A percentile compares a stretch with the other conserved stretches of the same genome.
These are phyloP conservation scores for Xerus rutilus DNA, from an alignment of 2,797 vertebrate species.

Conservation along the genomic window DNA sequence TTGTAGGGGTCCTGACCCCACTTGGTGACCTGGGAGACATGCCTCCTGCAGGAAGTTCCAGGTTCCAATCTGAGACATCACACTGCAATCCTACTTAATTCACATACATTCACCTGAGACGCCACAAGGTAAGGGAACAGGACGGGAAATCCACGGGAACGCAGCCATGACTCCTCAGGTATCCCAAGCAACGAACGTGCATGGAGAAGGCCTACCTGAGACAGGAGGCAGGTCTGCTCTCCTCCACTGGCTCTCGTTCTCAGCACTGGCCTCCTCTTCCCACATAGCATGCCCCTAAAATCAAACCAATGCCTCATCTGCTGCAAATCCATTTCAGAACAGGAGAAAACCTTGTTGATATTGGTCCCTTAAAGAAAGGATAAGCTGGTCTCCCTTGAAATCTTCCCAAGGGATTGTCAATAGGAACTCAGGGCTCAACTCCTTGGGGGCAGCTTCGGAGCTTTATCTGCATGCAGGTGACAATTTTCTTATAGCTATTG, in stretches of 20 bases:
- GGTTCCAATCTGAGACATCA: not conserved
- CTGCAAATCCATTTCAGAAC: not conserved
- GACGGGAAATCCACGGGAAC: rapidly evolving
- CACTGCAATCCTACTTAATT: not conserved
- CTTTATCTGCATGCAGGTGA: not conserved
- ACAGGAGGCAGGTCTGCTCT: rapidly evolving
- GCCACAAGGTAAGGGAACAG: not conserved
- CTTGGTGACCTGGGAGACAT: not conserved
- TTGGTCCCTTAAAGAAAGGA: not conserved
- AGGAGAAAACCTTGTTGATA: not conserved
- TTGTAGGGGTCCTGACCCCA: not conserved
- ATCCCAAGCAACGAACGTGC: rapidly evolving
- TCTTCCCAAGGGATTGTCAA: not conserved
- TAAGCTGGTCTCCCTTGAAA: rapidly evolving
- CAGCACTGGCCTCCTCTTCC: not conserved
- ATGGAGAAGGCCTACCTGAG: not conserved
- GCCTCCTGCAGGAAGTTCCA: not conserved
- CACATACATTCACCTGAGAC: not conserved
- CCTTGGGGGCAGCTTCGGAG: not conserved
- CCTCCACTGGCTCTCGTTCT: not conserved
- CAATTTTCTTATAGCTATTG: not conserved
- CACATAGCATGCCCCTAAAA: not conserved
- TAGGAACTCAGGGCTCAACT: rapidly evolving
- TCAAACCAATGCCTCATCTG: not conserved
- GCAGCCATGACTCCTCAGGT: rapidly evolving